A percentile compares a stretch with the other conserved stretches of the same genome.
Evolutionary conservation across 2,113 vertebrate species (phyloP).

Genomic region (Lampris megalopsis): DNA sequence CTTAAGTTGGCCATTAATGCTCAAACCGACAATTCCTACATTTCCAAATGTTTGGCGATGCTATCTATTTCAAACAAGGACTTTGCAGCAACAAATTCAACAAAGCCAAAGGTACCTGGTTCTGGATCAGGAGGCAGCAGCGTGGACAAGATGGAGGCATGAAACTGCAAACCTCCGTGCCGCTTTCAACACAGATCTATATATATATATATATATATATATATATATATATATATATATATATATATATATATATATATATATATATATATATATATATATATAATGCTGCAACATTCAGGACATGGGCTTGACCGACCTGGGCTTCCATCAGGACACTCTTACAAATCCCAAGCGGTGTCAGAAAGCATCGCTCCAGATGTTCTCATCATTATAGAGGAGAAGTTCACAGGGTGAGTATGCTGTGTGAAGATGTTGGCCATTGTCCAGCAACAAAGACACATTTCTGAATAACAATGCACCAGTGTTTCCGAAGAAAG

Average conservation of each 20-base stretch:
- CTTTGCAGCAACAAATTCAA: background rate
- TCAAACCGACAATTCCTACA: background rate
- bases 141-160: background rate
- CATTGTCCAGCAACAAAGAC: conserved; percentile 7
- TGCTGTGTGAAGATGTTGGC: background rate
- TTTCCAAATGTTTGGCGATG: background rate
- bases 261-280: too few relatives aligned
- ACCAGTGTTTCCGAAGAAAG: conserved; percentile 9
- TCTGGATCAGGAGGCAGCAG: background rate
- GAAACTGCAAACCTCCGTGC: too few relatives aligned
- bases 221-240: too few relatives aligned
- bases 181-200: too few relatives aligned
- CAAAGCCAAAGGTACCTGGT: conserved; percentile 12
- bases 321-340: background rate
- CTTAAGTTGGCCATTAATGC: background rate
- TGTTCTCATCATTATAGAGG: background rate
- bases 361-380: background rate
- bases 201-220: too few relatives aligned
- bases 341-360: background rate
- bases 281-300: background rate
- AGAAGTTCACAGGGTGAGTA: background rate
- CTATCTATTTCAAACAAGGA: too few relatives aligned
- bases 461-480: conserved; percentile 4
- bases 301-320: background rate
- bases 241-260: too few relatives aligned